phyloP scores from a whole-genome alignment of 2,888 invertebrate genomes.

The Ganaspis brasiliensis region DNA sequence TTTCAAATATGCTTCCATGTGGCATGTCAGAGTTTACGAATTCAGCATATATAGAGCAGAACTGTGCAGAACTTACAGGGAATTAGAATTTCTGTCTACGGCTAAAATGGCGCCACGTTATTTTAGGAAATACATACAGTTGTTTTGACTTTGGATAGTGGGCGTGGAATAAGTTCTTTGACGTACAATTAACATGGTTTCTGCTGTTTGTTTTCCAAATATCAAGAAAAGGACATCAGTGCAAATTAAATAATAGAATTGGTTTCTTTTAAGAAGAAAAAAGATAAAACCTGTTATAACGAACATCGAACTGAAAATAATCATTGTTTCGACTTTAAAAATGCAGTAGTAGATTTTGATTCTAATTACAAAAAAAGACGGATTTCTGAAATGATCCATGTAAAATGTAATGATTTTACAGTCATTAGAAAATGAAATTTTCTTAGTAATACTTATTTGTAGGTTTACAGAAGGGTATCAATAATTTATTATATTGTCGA shows the following conservation, averaged over 20 bases:
- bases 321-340: too few relatives aligned
- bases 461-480: too few relatives aligned
- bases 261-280: too few relatives aligned
- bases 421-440: too few relatives aligned
- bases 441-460: too few relatives aligned
- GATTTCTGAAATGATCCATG: too few relatives aligned
- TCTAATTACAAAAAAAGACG: too few relatives aligned
- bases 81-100: not conserved
- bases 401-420: too few relatives aligned
- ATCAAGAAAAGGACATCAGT: not conserved
- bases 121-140: not conserved
- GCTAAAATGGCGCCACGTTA: not conserved
- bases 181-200: not conserved
- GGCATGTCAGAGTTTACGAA: not conserved
- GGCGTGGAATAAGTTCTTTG: not conserved
- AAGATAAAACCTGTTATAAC: too few relatives aligned
- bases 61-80: not conserved
- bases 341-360: too few relatives aligned
- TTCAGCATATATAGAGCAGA: not conserved
- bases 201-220: not conserved
- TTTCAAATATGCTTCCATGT: not conserved
- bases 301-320: too few relatives aligned
- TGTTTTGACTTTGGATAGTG: constrained; percentile 1
- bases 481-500: too few relatives aligned
- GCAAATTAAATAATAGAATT: not conserved